A percentile compares a stretch with the other conserved stretches of the same genome.
phyloP scores from a whole-genome alignment of 2,113 vertebrate genomes.

The Prochilodus magdalenae region DNA sequence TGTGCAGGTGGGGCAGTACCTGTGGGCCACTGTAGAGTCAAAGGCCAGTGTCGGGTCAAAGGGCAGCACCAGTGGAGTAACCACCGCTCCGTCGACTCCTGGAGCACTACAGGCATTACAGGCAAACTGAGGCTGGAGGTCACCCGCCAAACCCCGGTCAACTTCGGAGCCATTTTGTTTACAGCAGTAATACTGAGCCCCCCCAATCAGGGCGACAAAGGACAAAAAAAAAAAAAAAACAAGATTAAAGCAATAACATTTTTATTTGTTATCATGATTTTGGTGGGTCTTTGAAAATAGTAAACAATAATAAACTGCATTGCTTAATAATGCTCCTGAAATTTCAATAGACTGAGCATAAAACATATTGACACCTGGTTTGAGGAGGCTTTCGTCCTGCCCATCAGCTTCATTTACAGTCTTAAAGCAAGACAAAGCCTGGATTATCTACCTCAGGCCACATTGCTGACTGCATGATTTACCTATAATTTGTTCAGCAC shows the following conservation, averaged over 20 bases:
- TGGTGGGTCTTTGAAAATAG: too few species aligned
- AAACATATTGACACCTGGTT: too few species aligned
- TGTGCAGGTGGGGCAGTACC: constrained; percentile 84
- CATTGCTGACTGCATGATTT: too few species aligned
- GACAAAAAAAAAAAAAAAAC: not conserved
- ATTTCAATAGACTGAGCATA: too few species aligned
- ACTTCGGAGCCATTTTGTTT: constrained; percentile 87
- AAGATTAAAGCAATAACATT: not conserved
- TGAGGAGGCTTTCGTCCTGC: too few species aligned
- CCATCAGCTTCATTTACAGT: too few species aligned
- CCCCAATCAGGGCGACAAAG: not conserved
- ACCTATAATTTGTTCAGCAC: too few species aligned
- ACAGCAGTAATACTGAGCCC: constrained; percentile 92
- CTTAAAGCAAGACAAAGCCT: too few species aligned
- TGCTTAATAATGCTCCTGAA: too few species aligned
- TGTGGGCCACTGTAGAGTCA: constrained; percentile 69
- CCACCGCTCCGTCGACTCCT: constrained; percentile 77
- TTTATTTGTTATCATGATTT: too few species aligned
- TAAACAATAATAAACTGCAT: too few species aligned
- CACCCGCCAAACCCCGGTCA: constrained; percentile 73
- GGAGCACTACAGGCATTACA: constrained; percentile 89
- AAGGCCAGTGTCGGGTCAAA: constrained; percentile 68
- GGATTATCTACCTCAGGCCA: too few species aligned
- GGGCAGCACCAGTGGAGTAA: constrained; percentile 70
- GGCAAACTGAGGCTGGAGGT: constrained; percentile 77